These are phyloP conservation scores for Gulo gulo DNA, from an alignment of 2,113 vertebrate genomes.

Conservation along the genomic window DNA sequence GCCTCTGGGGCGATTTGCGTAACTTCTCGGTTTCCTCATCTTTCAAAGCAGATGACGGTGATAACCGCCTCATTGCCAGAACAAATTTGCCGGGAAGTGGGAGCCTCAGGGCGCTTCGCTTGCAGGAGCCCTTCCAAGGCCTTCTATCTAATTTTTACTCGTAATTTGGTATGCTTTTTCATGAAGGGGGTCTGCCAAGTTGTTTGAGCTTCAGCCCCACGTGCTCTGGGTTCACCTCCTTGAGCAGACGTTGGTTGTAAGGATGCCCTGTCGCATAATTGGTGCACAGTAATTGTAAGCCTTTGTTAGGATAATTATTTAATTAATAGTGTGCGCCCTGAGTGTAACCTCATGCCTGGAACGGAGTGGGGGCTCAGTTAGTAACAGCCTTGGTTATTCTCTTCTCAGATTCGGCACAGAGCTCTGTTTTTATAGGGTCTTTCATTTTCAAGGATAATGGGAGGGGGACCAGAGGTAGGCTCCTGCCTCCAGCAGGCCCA, in stretches of 20 bases:
- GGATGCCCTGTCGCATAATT: not conserved
- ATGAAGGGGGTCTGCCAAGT: not conserved
- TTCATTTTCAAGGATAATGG: not conserved
- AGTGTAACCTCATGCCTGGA: not conserved
- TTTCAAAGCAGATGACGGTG: not conserved
- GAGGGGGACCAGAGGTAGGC: not conserved
- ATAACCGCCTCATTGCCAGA: not conserved
- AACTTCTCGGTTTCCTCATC: not conserved
- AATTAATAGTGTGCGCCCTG: not conserved
- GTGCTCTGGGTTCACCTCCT: not conserved
- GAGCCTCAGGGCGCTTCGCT: not conserved
- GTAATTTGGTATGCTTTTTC: not conserved
- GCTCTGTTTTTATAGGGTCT: not conserved
- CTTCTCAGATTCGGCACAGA: not conserved
- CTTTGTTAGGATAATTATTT: not conserved
- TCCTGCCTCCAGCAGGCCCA: rapidly evolving
- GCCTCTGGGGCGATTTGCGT: not conserved
- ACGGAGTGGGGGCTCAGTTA: not conserved
- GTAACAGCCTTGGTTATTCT: not conserved
- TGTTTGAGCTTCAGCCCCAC: not conserved
- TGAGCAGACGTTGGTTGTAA: not conserved
- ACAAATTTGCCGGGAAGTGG: not conserved
- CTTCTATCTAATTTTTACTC: not conserved
- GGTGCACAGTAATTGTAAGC: not conserved
- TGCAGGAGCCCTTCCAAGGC: not conserved